These are phyloP conservation scores for Temnothorax curvispinosus DNA, from an alignment of 1,140 invertebrate genomes.

Conservation along the genomic window DNA sequence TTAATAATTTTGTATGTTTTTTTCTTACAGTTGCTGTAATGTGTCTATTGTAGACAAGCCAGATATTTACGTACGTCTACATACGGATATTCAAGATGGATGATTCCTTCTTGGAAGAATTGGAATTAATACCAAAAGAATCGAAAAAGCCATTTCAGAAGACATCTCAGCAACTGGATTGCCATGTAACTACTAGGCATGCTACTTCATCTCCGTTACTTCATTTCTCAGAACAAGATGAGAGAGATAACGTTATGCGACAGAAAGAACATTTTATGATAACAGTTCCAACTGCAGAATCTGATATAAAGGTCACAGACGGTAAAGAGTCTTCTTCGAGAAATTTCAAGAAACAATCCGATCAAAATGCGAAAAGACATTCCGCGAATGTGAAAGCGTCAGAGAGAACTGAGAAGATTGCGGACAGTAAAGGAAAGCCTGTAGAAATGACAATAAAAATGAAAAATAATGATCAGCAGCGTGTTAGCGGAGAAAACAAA, in stretches of 20 bases:
- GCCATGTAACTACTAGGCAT: conserved; percentile 65
- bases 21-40: background rate
- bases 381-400: conserved; percentile 49
- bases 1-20: conserved; percentile 1
- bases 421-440: conserved; percentile 68
- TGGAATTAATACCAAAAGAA: conserved; percentile 73
- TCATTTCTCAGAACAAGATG: background rate
- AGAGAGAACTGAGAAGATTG: conserved; percentile 71
- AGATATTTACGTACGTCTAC: conserved; percentile 32
- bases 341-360: conserved; percentile 8
- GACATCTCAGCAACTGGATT: conserved; percentile 27
- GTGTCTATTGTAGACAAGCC: background rate
- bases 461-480: conserved; percentile 42
- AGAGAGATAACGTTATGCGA: background rate
- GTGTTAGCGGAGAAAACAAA: conserved; percentile 57
- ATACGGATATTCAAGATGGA: conserved; percentile 74
- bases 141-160: conserved; percentile 35
- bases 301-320: background rate
- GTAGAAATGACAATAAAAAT: conserved; percentile 67
- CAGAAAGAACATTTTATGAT: background rate
- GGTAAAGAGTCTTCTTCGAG: conserved; percentile 38
- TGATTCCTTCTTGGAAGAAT: conserved; percentile 82
- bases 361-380: conserved; percentile 55
- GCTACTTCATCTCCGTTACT: conserved; percentile 63
- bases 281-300: background rate